These are phyloP conservation scores for Xanthorhoe spadicearia DNA, from an alignment of 2,888 invertebrate species.

Conservation along the genomic window DNA sequence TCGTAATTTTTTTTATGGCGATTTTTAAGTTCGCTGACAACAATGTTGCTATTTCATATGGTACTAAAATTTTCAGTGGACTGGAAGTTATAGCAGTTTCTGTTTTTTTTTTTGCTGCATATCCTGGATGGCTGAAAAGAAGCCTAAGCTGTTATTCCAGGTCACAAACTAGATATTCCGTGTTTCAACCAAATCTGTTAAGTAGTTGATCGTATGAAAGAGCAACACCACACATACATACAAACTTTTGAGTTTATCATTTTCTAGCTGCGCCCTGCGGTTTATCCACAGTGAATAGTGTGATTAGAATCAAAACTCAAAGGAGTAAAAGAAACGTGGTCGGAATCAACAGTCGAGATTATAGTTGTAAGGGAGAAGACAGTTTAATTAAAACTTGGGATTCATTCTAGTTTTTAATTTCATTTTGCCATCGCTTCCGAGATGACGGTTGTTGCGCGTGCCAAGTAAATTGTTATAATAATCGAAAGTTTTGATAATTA, in stretches of 20 bases:
- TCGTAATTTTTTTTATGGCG: constrained; percentile 50
- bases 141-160: too few relatives aligned
- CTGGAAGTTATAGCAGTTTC: too few relatives aligned
- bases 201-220: too few relatives aligned
- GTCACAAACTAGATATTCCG: too few relatives aligned
- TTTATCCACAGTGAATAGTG: too few relatives aligned
- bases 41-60: constrained; percentile 14
- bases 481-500: neutral
- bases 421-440: constrained; percentile 52
- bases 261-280: too few relatives aligned
- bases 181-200: too few relatives aligned
- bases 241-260: too few relatives aligned
- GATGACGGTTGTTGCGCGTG: constrained; percentile 43
- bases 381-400: constrained; percentile 74
- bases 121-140: too few relatives aligned
- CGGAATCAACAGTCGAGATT: constrained; percentile 23
- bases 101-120: too few relatives aligned
- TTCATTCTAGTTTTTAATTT: constrained; percentile 64
- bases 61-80: constrained; percentile 5
- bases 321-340: constrained; percentile 6
- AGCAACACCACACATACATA: too few relatives aligned
- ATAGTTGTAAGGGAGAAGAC: constrained; percentile 34
- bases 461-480: constrained; percentile 13
- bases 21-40: constrained; percentile 22
- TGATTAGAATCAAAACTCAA: neutral